Conservation (phyloP, 2,797 vertebrate species). For the Microhierax caerulescens region DNA sequence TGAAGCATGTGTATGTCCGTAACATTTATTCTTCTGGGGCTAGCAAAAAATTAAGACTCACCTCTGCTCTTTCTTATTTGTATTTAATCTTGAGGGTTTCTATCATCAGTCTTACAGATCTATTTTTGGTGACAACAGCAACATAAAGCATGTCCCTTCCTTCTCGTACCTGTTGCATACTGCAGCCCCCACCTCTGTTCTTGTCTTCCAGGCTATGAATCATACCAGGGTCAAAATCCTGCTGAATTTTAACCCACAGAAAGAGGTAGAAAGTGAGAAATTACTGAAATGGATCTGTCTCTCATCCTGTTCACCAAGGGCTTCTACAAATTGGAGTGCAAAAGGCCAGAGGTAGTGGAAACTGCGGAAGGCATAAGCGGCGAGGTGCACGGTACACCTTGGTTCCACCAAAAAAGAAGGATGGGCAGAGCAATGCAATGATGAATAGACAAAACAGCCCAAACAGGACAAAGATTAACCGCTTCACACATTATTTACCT, state of each 20-base stretch:
- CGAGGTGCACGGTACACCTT: not conserved
- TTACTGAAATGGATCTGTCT: not conserved
- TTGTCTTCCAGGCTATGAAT: not conserved
- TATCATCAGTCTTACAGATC: not conserved
- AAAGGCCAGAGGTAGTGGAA: not conserved
- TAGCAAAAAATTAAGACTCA: not conserved
- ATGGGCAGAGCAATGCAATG: not conserved
- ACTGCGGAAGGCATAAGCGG: not conserved
- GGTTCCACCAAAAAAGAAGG: not conserved
- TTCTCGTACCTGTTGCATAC: conserved; percentile 15
- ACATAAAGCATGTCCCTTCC: not conserved
- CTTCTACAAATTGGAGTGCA: not conserved
- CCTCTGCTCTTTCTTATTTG: not conserved
- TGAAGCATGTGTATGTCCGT: rapidly evolving
- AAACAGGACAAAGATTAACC: not conserved
- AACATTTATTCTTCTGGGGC: not conserved
- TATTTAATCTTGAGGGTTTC: not conserved
- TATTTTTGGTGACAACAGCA: not conserved
- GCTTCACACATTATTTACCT: conserved; percentile 30
- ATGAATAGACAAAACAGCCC: not conserved
- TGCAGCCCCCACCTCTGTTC: not conserved
- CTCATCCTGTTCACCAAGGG: not conserved
- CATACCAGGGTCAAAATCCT: not conserved
- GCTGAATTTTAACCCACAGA: not conserved
- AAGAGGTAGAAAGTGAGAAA: not conserved